Evolutionary conservation across 2,797 vertebrate genomes (phyloP).

Genomic region (Columba guinea): DNA sequence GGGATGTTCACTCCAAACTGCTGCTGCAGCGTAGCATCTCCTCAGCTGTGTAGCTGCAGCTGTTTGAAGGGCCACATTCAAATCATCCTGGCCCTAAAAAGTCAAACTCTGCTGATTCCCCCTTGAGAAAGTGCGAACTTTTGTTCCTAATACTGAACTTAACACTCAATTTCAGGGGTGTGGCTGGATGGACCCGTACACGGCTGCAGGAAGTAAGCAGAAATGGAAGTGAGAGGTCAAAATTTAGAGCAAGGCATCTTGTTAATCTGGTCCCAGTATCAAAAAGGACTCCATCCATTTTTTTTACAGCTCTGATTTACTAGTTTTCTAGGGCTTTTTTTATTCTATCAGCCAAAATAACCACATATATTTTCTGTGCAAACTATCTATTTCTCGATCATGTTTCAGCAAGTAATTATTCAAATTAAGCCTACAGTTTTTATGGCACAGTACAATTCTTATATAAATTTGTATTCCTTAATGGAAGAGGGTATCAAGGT

Average conservation of each 20-base stretch:
- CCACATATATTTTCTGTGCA: not conserved
- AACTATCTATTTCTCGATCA: not conserved
- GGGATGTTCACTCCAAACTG: not conserved
- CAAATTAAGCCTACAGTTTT: not conserved
- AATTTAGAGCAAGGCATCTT: not conserved
- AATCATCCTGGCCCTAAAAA: not conserved
- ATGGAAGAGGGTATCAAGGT: accelerated
- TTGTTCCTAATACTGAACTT: not conserved
- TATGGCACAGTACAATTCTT: not conserved
- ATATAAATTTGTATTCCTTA: not conserved
- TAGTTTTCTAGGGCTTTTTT: not conserved
- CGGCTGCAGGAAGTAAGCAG: not conserved
- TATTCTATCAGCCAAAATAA: not conserved
- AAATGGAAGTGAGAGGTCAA: not conserved
- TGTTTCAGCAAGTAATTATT: not conserved
- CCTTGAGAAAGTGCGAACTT: not conserved
- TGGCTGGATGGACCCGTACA: not conserved
- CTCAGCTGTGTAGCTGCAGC: not conserved
- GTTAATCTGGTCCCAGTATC: not conserved
- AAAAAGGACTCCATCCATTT: not conserved
- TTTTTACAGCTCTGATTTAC: not conserved
- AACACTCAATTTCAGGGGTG: not conserved
- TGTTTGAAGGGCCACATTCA: not conserved
- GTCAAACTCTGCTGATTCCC: not conserved
- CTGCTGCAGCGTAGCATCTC: not conserved